phyloP scores from a whole-genome alignment of 2,888 invertebrate genomes.

The Mesorhabditis belari region DNA sequence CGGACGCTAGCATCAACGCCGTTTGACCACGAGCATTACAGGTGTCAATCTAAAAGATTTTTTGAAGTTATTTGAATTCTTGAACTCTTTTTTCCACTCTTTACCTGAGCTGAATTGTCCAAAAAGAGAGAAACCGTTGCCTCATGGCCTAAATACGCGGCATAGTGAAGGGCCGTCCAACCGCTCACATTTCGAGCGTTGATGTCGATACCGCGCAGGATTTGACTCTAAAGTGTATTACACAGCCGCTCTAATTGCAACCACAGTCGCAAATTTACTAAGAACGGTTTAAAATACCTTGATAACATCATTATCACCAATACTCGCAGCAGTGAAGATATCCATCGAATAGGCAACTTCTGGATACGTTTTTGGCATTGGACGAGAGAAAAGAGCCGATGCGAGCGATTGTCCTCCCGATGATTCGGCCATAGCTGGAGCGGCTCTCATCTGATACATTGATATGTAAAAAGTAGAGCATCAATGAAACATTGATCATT shows the following conservation, averaged over 20 bases:
- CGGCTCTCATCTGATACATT: too few relatives aligned
- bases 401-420: too few relatives aligned
- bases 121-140: conserved; percentile 75
- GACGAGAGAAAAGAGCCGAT: too few relatives aligned
- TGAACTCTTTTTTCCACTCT: neutral
- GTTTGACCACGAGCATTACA: conserved; percentile 45
- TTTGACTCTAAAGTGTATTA: neutral
- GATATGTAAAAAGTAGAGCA: too few relatives aligned
- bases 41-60: conserved; percentile 26
- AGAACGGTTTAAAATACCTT: conserved; percentile 1
- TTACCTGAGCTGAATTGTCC: conserved; percentile 71
- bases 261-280: neutral
- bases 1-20: conserved; percentile 58
- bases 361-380: too few relatives aligned
- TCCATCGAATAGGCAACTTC: conserved; percentile 28
- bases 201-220: neutral
- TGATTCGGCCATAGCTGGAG: too few relatives aligned
- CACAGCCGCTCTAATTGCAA: neutral
- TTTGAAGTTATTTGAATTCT: neutral
- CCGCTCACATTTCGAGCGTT: conserved; percentile 58
- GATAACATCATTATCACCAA: conserved; percentile 26
- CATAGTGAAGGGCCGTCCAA: conserved; percentile 93
- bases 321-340: conserved; percentile 31
- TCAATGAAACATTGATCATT: too few relatives aligned
- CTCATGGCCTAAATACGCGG: conserved; percentile 84